phyloP scores from a whole-genome alignment of 2,888 invertebrate species.

The Torymus auratus region DNA sequence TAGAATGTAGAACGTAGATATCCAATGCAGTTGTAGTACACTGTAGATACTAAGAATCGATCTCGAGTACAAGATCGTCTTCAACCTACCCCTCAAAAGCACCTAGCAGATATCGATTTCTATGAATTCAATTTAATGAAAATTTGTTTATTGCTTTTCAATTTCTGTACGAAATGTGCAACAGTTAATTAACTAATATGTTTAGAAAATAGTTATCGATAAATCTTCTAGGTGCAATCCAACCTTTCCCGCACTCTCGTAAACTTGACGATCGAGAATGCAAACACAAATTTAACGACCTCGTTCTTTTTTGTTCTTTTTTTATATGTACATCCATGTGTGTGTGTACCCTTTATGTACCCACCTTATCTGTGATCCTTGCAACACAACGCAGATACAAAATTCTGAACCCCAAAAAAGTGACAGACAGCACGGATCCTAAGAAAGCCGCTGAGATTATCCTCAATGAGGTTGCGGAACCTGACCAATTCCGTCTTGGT shows the following conservation, averaged over 20 bases:
- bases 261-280: slow-evolving; percentile 55
- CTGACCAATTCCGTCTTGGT: slow-evolving; percentile 96
- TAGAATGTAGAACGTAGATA: slow-evolving; percentile 13
- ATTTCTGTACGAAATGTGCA: not conserved
- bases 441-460: slow-evolving; percentile 90
- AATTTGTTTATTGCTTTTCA: not conserved
- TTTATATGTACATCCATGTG: slow-evolving; percentile 58
- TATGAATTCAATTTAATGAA: not conserved
- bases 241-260: slow-evolving; percentile 42
- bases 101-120: not conserved
- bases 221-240: not conserved
- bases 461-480: slow-evolving; percentile 90
- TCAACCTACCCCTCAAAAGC: not conserved
- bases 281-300: slow-evolving; percentile 59
- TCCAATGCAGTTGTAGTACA: slow-evolving; percentile 32
- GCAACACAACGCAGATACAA: slow-evolving; percentile 91
- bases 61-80: slow-evolving; percentile 26
- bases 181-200: not conserved
- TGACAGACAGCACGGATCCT: slow-evolving; percentile 85
- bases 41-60: slow-evolving; percentile 9
- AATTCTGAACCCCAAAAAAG: slow-evolving; percentile 96
- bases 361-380: slow-evolving; percentile 34
- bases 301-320: slow-evolving; percentile 63
- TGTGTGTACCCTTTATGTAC: slow-evolving; percentile 49
- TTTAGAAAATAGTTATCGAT: not conserved